Percentiles rank a stretch among this genome's conserved stretches.
phyloP scores from a whole-genome alignment of 2,113 vertebrate genomes.

The Picathartes gymnocephalus region DNA sequence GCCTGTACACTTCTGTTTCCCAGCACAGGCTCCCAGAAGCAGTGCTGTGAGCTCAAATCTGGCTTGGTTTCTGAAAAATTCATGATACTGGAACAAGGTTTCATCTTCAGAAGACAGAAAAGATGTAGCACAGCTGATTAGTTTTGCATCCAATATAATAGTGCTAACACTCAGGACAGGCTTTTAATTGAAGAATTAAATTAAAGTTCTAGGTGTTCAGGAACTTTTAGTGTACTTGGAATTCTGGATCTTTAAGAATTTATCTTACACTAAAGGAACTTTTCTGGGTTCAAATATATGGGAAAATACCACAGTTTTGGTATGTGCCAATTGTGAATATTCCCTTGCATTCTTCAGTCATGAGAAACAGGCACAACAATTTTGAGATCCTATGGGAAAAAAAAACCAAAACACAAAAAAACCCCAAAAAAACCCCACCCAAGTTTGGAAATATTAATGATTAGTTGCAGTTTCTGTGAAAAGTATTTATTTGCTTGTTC shows the following conservation, averaged over 20 bases:
- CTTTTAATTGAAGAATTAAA: neutral
- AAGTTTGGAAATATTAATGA: neutral
- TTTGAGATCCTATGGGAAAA: neutral
- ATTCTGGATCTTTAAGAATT: neutral
- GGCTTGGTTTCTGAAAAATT: neutral
- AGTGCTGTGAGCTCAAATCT: neutral
- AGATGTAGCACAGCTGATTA: neutral
- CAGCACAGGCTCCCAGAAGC: neutral
- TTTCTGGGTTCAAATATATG: neutral
- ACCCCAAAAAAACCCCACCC: too few species aligned
- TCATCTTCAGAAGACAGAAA: neutral
- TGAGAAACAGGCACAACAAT: neutral
- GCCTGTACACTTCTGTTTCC: neutral
- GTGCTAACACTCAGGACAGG: neutral
- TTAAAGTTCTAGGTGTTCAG: neutral
- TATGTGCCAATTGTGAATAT: neutral
- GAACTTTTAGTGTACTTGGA: neutral
- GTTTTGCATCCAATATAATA: neutral
- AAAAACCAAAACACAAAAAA: rapidly evolving
- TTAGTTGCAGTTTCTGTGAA: neutral
- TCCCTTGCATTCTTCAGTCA: neutral
- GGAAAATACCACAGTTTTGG: neutral
- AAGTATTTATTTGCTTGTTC: neutral
- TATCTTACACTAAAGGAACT: neutral
- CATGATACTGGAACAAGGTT: neutral